phyloP scores from a whole-genome alignment of 2,888 invertebrate genomes.

The Trachelus tabidus region DNA sequence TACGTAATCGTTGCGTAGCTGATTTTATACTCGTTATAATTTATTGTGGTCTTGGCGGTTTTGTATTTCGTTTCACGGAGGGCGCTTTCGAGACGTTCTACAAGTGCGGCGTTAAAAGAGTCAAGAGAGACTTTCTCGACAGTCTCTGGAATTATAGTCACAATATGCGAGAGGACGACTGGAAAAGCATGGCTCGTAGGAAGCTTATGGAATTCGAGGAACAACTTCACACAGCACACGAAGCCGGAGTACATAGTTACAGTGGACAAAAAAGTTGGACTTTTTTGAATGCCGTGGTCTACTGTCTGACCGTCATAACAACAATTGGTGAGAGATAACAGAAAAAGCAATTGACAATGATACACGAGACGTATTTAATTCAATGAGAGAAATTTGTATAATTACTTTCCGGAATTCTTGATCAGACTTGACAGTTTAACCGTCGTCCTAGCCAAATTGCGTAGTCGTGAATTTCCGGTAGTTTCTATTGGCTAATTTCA shows the following conservation, averaged over 20 bases:
- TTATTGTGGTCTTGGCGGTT: slow-evolving; percentile 82
- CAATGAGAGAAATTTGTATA: not conserved
- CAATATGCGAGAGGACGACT: slow-evolving; percentile 86
- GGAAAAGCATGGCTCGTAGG: slow-evolving; percentile 86
- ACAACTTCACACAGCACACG: slow-evolving; percentile 84
- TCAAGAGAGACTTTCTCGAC: slow-evolving; percentile 88
- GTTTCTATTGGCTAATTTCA: not conserved
- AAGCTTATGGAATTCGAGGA: slow-evolving; percentile 87
- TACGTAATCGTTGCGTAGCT: slow-evolving; percentile 76
- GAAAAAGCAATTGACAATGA: not conserved
- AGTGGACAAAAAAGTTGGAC: slow-evolving; percentile 89
- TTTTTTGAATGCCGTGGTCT: slow-evolving; percentile 87
- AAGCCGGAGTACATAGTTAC: slow-evolving; percentile 85
- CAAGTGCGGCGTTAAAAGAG: slow-evolving; percentile 88
- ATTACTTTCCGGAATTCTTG: not conserved
- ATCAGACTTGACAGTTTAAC: not conserved
- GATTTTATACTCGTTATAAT: slow-evolving; percentile 78
- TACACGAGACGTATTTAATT: not conserved
- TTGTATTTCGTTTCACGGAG: slow-evolving; percentile 85
- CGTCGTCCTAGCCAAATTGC: not conserved
- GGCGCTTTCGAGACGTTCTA: slow-evolving; percentile 87
- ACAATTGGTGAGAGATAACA: slow-evolving; percentile 81
- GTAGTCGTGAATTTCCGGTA: not conserved
- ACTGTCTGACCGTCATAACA: slow-evolving; percentile 87
- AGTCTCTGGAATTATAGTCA: slow-evolving; percentile 85